Evolutionary conservation across 2,888 invertebrate species (phyloP), one percentile per base, ranked within the genome.

Genomic region (Acanthopleura granulata): DNA sequence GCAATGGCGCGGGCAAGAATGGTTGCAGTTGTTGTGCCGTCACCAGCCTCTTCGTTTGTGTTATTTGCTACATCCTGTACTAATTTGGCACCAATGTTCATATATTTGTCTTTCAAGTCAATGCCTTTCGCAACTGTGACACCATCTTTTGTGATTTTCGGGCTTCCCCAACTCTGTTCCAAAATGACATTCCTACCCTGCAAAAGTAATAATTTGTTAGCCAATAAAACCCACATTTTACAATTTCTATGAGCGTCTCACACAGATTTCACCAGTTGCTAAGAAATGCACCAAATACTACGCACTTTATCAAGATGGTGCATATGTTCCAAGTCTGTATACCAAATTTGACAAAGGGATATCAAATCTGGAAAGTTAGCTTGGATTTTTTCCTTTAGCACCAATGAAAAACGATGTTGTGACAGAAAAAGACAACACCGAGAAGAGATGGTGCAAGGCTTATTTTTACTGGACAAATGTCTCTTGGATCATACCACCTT

Each of bases 61-160:
- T 98, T 99, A 91, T 98, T 99, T 1, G 99, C 99, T 50, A 99
- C 99, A 92, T 99, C 99, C 92, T 99, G 99, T 0, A 99, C 99
- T 72, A 99, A 92, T 90, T 96, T 97, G 40, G 99, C 99, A 78
- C 99, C 99, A 90, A 99, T 97, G 91, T 99, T 99, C 92, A 99
- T 98, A 92, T 97, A 98, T 92, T 97, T 99, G 91, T 99, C 99
- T 92, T 98, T 97, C 30, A 99, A 93, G 91, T 99, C 99, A 82
- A 99, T 94, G 51, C 97, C 95, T 91, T 99, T 99, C 62, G 99
- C 99, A 73, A 99, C 99, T 1, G 99, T 99, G 14, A 99, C 99
- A 83, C 99, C 99, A 91, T 99, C 99, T 92, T 99, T 99, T 76
- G 99, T 99, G 89, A 99, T 99, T 92, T 99, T 99, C 16, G 99